Evolutionary conservation across 2,113 vertebrate species (phyloP).

Genomic region (Prionailurus bengalensis): DNA sequence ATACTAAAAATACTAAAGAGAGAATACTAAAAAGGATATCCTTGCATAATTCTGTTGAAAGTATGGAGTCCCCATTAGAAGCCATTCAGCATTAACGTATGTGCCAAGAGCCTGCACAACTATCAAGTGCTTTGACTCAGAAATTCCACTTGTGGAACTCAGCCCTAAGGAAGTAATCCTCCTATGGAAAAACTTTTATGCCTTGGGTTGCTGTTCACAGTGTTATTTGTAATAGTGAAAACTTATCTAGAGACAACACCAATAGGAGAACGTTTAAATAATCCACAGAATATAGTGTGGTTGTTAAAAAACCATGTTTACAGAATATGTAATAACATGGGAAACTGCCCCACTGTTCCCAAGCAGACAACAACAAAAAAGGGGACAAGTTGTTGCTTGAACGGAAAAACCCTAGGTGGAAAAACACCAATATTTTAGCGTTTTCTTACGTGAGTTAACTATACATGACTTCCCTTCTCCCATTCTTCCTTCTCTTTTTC

Average conservation of each 20-base stretch:
- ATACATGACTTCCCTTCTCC: background rate
- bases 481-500: conserved; percentile 43
- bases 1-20: background rate
- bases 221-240: conserved; percentile 48
- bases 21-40: conserved; percentile 9
- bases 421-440: background rate
- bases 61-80: background rate
- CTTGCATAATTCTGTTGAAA: background rate
- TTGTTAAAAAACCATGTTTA: background rate
- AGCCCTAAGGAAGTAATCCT: conserved; percentile 28
- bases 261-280: conserved; percentile 40
- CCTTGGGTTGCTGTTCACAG: background rate
- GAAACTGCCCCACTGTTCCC: background rate
- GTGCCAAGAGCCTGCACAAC: background rate
- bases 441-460: background rate
- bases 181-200: conserved; percentile 26
- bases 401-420: background rate
- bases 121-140: background rate
- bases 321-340: background rate
- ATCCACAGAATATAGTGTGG: background rate
- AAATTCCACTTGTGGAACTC: conserved; percentile 54
- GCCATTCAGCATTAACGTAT: background rate
- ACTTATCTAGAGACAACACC: background rate
- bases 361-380: background rate
- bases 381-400: background rate